phyloP scores from a whole-genome alignment of 2,797 vertebrate genomes.

The Poecilia gillii region DNA sequence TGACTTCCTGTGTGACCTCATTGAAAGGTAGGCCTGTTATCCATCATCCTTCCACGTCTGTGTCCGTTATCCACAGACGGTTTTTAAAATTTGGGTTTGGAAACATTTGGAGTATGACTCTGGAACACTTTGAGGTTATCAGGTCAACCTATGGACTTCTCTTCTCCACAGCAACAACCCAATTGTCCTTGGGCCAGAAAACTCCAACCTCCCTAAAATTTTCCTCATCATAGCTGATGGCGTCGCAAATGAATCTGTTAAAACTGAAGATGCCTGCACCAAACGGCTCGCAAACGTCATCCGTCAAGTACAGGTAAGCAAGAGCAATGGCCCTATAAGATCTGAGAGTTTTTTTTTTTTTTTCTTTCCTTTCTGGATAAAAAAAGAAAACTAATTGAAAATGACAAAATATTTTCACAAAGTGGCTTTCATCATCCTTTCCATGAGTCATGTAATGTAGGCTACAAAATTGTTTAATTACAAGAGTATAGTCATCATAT shows the following conservation, averaged over 20 bases:
- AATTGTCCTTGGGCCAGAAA: conserved; percentile 94
- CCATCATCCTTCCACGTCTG: neutral
- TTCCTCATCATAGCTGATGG: conserved; percentile 98
- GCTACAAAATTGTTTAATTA: no score
- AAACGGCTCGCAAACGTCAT: conserved; percentile 95
- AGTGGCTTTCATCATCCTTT: no score
- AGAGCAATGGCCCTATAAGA: no score
- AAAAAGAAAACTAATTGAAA: no score
- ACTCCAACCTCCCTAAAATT: conserved; percentile 95
- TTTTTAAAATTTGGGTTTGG: neutral
- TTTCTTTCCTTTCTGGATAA: no score
- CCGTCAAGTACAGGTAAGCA: conserved; percentile 93
- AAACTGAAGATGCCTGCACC: conserved; percentile 93
- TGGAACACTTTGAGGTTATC: neutral
- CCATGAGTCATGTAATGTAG: no score
- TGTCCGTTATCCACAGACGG: neutral
- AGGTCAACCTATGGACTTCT: neutral
- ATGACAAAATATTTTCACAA: no score
- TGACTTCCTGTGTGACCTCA: conserved; percentile 95
- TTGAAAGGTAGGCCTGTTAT: conserved; percentile 87
- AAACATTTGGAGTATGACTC: neutral
- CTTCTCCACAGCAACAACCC: conserved; percentile 89
- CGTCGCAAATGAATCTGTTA: conserved; percentile 93
- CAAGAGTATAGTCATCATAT: no score
- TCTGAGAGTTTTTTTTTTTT: no score